Conservation (phyloP, 1,140 invertebrate species). For the Drosophila repletoides region DNA sequence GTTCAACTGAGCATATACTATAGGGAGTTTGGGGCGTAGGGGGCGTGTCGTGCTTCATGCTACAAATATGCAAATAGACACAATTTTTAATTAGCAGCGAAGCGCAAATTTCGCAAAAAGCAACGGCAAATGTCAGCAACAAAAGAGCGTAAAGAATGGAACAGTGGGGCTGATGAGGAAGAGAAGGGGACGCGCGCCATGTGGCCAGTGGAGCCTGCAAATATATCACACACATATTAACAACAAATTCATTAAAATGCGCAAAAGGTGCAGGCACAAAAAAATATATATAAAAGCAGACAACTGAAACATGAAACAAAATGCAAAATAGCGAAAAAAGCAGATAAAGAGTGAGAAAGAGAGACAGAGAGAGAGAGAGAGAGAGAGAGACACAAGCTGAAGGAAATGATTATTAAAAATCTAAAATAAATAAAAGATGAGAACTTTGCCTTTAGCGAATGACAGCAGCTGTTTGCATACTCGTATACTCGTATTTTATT, state of each 20-base stretch:
- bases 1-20: neutral
- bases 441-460: conserved; percentile 66
- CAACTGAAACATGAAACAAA: conserved; percentile 59
- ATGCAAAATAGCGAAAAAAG: conserved; percentile 32
- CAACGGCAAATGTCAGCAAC: conserved; percentile 68
- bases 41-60: conserved; percentile 4
- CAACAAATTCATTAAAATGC: conserved; percentile 79
- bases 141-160: conserved; percentile 57
- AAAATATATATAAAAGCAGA: conserved; percentile 14
- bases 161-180: neutral
- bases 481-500: conserved; percentile 9
- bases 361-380: conserved; percentile 14
- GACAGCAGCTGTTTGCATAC: conserved; percentile 78
- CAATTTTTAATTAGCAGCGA: conserved; percentile 79
- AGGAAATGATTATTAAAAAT: conserved; percentile 79
- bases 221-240: conserved; percentile 61
- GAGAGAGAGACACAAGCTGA: conserved; percentile 18
- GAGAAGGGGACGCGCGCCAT: conserved; percentile 21
- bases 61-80: conserved; percentile 79
- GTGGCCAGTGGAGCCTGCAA: conserved; percentile 39
- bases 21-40: conserved; percentile 10
- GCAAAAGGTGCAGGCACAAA: conserved; percentile 34
- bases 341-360: too few relatives aligned
- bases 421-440: conserved; percentile 81
- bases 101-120: conserved; percentile 69